Percentiles rank a stretch among this genome's conserved stretches.
These are phyloP conservation scores for Machimus rusticus DNA, from an alignment of 2,888 invertebrate species.

Conservation along the genomic window DNA sequence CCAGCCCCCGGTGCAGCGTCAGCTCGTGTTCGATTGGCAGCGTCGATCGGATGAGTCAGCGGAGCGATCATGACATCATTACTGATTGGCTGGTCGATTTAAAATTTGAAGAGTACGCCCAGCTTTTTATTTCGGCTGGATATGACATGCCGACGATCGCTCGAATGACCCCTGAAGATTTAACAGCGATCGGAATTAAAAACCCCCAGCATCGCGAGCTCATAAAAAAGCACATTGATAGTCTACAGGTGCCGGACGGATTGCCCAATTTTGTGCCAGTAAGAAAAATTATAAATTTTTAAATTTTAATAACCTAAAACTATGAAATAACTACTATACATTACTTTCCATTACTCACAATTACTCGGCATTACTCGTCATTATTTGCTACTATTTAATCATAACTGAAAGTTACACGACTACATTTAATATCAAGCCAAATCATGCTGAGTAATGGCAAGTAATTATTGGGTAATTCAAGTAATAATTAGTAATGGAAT, in stretches of 20 bases:
- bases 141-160: conserved; percentile 98
- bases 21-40: conserved; percentile 80
- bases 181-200: conserved; percentile 89
- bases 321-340: too few species aligned
- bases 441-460: too few species aligned
- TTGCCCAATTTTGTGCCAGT: conserved; percentile 94
- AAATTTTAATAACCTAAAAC: too few species aligned
- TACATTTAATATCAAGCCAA: too few species aligned
- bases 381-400: too few species aligned
- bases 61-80: conserved; percentile 88
- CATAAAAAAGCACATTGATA: conserved; percentile 95
- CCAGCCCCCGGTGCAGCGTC: conserved; percentile 75
- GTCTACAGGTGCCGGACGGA: conserved; percentile 92
- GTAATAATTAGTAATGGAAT: too few species aligned
- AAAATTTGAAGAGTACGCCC: conserved; percentile 93
- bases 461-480: too few species aligned
- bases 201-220: conserved; percentile 97
- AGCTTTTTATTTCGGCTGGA: conserved; percentile 91
- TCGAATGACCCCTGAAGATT: conserved; percentile 98
- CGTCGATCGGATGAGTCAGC: conserved; percentile 77
- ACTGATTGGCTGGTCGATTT: conserved; percentile 93
- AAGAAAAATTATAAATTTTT: conserved; percentile 56
- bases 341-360: too few species aligned
- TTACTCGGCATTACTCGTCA: too few species aligned
- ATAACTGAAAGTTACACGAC: too few species aligned